Percentiles rank a stretch among this genome's conserved stretches.
Conservation (phyloP, 2,797 vertebrate species). For the Lagocephalus sceleratus region DNA sequence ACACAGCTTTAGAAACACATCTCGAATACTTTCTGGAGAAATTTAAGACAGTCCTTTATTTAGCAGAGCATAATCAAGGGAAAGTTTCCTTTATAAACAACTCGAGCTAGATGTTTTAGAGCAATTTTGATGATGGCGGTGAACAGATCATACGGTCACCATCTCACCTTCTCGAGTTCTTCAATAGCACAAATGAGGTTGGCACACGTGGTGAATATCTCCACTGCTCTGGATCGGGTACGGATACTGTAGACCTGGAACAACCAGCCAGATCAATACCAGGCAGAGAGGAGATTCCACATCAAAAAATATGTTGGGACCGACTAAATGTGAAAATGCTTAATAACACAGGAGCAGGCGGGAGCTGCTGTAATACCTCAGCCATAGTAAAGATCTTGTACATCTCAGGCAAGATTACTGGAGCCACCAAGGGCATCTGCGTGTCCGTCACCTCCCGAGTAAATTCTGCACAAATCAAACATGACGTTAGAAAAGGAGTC, state of each 20-base stretch:
- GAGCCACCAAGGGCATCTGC: conserved; percentile 97
- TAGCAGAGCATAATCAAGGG: not conserved
- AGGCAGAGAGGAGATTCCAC: not conserved
- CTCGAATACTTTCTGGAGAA: not conserved
- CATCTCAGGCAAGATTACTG: conserved; percentile 98
- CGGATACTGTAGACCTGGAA: conserved; percentile 93
- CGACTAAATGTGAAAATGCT: not conserved
- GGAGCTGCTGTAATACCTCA: conserved; percentile 76
- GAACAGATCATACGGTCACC: not conserved
- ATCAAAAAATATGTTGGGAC: not conserved
- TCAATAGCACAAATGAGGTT: conserved; percentile 98
- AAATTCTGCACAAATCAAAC: conserved; percentile 79
- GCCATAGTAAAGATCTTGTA: conserved; percentile 99
- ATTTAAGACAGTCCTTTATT: no score
- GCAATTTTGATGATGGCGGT: no score
- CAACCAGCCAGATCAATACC: not conserved
- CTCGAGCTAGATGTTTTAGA: no score
- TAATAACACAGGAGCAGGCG: not conserved
- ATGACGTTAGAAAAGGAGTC: not conserved
- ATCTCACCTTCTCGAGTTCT: conserved; percentile 89
- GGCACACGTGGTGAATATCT: conserved; percentile 98
- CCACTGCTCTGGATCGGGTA: conserved; percentile 92
- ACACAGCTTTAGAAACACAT: not conserved
- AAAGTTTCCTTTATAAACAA: not conserved
- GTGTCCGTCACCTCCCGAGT: conserved; percentile 96